A percentile compares a stretch with the other conserved stretches of the same genome.
Evolutionary conservation across 92 coral and sea anemone species (phyloP).

Genomic region (Umimayanthus kanabou): DNA sequence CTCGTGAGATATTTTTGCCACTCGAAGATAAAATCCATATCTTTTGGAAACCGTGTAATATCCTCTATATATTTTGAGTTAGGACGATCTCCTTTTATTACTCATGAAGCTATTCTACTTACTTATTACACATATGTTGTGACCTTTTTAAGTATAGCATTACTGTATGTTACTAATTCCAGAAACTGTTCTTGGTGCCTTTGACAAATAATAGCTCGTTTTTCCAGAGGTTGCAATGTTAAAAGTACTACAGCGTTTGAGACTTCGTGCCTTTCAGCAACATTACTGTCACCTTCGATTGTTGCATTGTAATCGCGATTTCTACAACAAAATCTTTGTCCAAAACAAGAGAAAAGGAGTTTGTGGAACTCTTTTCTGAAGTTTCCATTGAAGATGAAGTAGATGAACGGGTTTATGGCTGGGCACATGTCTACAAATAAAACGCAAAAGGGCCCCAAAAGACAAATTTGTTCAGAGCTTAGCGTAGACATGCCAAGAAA

Average conservation of each 20-base stretch:
- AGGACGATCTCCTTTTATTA: too few species aligned
- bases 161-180: too few species aligned
- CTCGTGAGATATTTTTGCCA: too few species aligned
- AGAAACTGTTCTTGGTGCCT: too few species aligned
- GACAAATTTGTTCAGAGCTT: constrained; percentile 39
- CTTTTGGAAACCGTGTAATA: too few species aligned
- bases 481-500: constrained; percentile 38
- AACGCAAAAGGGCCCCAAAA: constrained; percentile 43
- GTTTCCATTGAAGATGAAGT: constrained; percentile 65
- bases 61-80: too few species aligned
- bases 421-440: constrained; percentile 64
- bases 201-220: too few species aligned
- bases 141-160: too few species aligned
- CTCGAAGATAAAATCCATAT: too few species aligned
- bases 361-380: constrained; percentile 61
- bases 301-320: neutral
- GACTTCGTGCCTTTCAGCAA: neutral
- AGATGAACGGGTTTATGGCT: constrained; percentile 70
- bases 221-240: neutral
- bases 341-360: neutral
- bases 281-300: neutral
- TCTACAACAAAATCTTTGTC: neutral
- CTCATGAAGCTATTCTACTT: too few species aligned
- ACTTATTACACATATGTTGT: too few species aligned
- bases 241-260: neutral